These are phyloP conservation scores for Adelosebastes latens DNA, from an alignment of 2,797 vertebrate genomes.

Conservation along the genomic window DNA sequence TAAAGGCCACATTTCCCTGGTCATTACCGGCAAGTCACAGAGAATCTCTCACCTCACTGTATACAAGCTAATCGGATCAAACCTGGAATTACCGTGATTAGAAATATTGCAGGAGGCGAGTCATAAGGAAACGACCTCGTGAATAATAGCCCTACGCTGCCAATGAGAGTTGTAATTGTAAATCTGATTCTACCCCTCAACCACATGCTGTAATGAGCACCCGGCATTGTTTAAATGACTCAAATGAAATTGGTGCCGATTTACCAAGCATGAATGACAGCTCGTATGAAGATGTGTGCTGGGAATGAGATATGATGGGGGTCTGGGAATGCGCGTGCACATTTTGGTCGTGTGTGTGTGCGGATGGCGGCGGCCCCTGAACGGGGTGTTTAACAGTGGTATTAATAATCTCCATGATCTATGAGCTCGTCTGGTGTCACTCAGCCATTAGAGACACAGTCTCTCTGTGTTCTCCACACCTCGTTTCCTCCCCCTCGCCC, in stretches of 20 bases:
- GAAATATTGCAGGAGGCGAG: slow-evolving; percentile 55
- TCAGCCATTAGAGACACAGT: slow-evolving; percentile 78
- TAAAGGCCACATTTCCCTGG: slow-evolving; percentile 80
- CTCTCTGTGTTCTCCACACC: slow-evolving; percentile 80
- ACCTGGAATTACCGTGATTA: slow-evolving; percentile 73
- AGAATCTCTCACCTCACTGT: slow-evolving; percentile 72
- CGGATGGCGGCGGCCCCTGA: slow-evolving; percentile 58
- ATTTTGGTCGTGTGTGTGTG: slow-evolving; percentile 33
- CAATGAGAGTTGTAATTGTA: slow-evolving; percentile 75
- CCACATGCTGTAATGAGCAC: slow-evolving; percentile 73
- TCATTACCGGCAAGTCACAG: slow-evolving; percentile 76
- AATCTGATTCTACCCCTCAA: slow-evolving; percentile 75
- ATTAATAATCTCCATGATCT: slow-evolving; percentile 84
- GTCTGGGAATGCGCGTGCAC: slow-evolving; percentile 1
- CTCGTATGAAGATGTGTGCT: slow-evolving; percentile 73
- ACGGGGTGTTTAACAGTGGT: slow-evolving; percentile 77
- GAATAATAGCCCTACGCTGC: slow-evolving; percentile 64
- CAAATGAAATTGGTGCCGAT: slow-evolving; percentile 80
- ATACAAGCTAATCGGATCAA: slow-evolving; percentile 71
- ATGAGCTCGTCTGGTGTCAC: slow-evolving; percentile 81
- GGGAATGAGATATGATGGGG: slow-evolving; percentile 67
- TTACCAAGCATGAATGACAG: slow-evolving; percentile 80
- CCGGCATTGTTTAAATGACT: slow-evolving; percentile 77
- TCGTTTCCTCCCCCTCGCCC: slow-evolving; percentile 76
- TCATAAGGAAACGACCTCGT: slow-evolving; percentile 69